A percentile compares a stretch with the other conserved stretches of the same genome.
Evolutionary conservation across 2,113 vertebrate genomes (phyloP).

Genomic region (Psephotus haematonotus): DNA sequence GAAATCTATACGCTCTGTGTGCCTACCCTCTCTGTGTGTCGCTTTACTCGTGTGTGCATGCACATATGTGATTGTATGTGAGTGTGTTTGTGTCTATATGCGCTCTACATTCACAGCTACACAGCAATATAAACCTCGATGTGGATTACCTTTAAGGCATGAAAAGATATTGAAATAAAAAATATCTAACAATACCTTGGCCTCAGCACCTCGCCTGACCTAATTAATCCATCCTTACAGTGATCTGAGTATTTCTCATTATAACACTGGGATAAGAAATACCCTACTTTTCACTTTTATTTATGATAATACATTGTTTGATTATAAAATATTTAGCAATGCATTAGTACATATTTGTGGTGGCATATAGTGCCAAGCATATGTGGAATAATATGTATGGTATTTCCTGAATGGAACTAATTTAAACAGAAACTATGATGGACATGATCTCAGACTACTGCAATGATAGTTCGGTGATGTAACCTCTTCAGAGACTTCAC

Average conservation of each 20-base stretch:
- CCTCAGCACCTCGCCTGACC: not conserved
- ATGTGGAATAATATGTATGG: not conserved
- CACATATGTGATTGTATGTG: not conserved
- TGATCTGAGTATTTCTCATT: not conserved
- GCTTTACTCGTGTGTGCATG: fast-evolving
- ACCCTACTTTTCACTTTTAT: conserved; percentile 27
- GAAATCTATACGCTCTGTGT: conserved; percentile 43
- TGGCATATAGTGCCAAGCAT: not conserved
- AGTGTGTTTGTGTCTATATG: not conserved
- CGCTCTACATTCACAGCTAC: not conserved
- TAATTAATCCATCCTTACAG: conserved; percentile 35
- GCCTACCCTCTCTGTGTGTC: not conserved
- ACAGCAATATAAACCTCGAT: not conserved
- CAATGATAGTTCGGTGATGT: fast-evolving
- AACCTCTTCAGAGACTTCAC: not conserved
- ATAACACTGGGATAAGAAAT: not conserved
- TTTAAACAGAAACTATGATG: not conserved
- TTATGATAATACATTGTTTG: not conserved
- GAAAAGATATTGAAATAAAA: conserved; percentile 24
- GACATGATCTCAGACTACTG: not conserved
- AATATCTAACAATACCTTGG: not conserved
- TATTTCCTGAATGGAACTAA: not conserved
- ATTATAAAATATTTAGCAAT: conserved; percentile 20
- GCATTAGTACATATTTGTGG: not conserved
- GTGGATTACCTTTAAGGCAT: not conserved